Evolutionary conservation across 2,797 vertebrate species (phyloP), one percentile per base, ranked within the genome.

Genomic region (Parotocinclus haroldoi): DNA sequence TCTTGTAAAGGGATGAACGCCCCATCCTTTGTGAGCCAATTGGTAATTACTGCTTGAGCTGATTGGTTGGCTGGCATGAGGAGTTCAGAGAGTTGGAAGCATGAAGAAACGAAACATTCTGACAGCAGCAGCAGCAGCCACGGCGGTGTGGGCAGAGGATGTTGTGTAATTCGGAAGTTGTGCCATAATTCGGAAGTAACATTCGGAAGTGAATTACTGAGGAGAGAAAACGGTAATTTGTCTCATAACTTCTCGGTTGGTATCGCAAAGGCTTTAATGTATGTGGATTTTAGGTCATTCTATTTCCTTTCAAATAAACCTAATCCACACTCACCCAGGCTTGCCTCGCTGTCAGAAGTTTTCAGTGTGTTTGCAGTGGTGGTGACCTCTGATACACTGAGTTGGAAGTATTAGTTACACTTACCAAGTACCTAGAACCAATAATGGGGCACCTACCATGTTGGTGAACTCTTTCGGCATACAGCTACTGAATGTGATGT

Each of bases 21-120:
- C 87, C 87, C 81, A 87, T 79, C 85, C 89, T 56, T 79, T 80
- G 81, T 90, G 85, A 88, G 88, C 84, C 81, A 75, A 81, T 88
- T 88, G 94, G 94, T 98, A 98, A 98, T 85, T 92, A 89, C 88
- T 91, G 85, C 87, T 76, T 88, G 80, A 58, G 65, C 40, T 53
- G 74, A 76, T 80, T 83, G 65, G 90, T 89, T 83, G 82, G 80
- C 86, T 92, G 87, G 94, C 94, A 96, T 94, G 94, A 89, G 83
- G 86, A 87, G 58, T 10, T 82, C 82, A 82, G 79, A 88, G 84
- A 85, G 89, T 91, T 81, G 83, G 59, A 53, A 88, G 91, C 91
- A 92, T 89, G 89, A 82, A 72, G 83, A 81, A 66, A 60, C 37
- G 39, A 27, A 13, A 16, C 8, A 38, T 52, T 54, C 67, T 44